Percentiles rank a stretch among this genome's conserved stretches.
Conservation (phyloP, 1,140 invertebrate genomes). For the Pseudomyrmex cubaensis region DNA sequence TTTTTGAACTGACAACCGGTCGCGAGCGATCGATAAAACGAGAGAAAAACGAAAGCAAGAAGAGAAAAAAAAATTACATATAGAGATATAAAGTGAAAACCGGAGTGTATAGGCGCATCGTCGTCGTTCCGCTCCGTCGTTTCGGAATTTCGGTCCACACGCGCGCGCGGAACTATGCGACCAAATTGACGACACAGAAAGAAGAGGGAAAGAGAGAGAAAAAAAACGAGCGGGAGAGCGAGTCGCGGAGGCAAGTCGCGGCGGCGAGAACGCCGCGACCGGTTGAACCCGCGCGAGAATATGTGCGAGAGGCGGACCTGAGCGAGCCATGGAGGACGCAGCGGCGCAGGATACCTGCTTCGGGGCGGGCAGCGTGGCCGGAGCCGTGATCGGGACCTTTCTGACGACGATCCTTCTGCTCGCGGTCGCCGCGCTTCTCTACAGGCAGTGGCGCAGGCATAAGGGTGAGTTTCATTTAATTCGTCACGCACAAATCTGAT, state of each 20-base stretch:
- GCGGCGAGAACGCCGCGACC: conserved; percentile 39
- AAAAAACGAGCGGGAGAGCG: conserved; percentile 27
- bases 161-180: conserved; percentile 49
- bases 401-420: conserved; percentile 83
- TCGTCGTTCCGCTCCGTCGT: background rate
- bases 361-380: conserved; percentile 84
- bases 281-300: conserved; percentile 52
- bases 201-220: background rate
- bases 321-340: conserved; percentile 67
- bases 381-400: conserved; percentile 86
- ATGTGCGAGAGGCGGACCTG: conserved; percentile 67
- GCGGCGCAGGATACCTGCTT: conserved; percentile 79
- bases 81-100: background rate
- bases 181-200: conserved; percentile 31
- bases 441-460: conserved; percentile 83
- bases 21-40: no score
- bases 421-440: conserved; percentile 81
- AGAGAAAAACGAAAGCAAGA: background rate
- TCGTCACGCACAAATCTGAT: no score
- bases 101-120: background rate
- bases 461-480: conserved; percentile 81
- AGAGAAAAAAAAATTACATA: background rate
- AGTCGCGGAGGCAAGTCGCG: conserved; percentile 37
- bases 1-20: background rate
- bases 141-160: conserved; percentile 10